A percentile compares a stretch with the other conserved stretches of the same genome.
Conservation (phyloP, 2,113 vertebrate genomes). For the Cynopterus brachyotis region DNA sequence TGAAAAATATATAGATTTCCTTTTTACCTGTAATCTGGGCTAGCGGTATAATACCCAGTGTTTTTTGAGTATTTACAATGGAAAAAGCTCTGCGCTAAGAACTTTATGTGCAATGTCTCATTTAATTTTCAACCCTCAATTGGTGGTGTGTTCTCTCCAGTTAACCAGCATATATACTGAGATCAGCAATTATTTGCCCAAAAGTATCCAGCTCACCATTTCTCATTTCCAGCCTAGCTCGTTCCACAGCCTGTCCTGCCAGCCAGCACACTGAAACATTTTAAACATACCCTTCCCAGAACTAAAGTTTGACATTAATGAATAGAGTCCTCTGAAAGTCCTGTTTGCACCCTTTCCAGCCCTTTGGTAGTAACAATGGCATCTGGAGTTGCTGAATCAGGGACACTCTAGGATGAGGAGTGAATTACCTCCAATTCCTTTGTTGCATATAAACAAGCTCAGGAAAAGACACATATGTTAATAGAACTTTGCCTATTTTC, state of each 20-base stretch:
- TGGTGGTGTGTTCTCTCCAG: neutral
- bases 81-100: neutral
- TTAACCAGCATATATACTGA: neutral
- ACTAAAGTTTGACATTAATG: neutral
- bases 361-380: neutral
- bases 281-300: neutral
- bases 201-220: neutral
- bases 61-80: neutral
- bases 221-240: neutral
- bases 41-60: neutral
- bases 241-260: neutral
- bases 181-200: neutral
- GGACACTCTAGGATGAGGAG: neutral
- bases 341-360: neutral
- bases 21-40: neutral
- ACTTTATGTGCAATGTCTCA: neutral
- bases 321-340: neutral
- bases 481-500: slow-evolving; percentile 7
- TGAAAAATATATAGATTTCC: neutral
- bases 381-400: slow-evolving; percentile 11
- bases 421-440: neutral
- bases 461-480: neutral
- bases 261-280: neutral
- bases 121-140: neutral
- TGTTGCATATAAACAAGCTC: neutral